A percentile compares a stretch with the other conserved stretches of the same genome.
phyloP scores from a whole-genome alignment of 2,888 invertebrate genomes.

The Proisotoma minuta region DNA sequence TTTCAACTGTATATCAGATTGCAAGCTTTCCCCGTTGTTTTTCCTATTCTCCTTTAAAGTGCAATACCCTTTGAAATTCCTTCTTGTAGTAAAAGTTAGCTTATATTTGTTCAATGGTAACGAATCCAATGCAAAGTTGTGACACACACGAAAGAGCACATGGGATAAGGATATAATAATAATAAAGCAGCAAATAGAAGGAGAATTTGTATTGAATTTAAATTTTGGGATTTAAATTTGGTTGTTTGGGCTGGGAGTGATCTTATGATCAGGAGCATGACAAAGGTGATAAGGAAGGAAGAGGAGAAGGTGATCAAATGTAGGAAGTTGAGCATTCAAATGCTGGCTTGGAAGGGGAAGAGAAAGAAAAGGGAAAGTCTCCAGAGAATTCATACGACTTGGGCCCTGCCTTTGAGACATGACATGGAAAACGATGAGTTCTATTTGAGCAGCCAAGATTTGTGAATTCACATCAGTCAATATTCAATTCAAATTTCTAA shows the following conservation, averaged over 20 bases:
- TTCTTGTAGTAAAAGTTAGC: too few species aligned
- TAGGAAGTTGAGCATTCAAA: background rate
- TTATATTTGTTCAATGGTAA: too few species aligned
- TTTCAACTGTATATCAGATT: too few species aligned
- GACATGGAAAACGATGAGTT: constrained; percentile 1
- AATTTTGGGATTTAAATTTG: background rate
- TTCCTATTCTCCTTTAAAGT: too few species aligned
- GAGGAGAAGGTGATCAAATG: constrained; percentile 2
- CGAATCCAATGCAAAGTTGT: too few species aligned
- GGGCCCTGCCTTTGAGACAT: background rate
- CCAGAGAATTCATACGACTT: background rate
- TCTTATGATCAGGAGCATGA: background rate
- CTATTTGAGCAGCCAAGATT: background rate
- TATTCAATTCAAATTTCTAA: constrained; percentile 5
- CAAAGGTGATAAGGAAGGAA: background rate
- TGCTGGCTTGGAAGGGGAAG: background rate
- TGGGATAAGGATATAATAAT: too few species aligned
- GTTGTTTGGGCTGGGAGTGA: background rate
- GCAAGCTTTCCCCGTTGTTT: too few species aligned
- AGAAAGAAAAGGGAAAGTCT: background rate
- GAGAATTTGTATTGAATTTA: constrained; percentile 5
- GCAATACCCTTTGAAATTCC: too few species aligned
- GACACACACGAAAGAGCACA: too few species aligned
- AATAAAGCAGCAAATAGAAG: background rate
- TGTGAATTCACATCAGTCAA: background rate